Conservation (phyloP, 2,888 invertebrate species). For the Pheosia gnoma region DNA sequence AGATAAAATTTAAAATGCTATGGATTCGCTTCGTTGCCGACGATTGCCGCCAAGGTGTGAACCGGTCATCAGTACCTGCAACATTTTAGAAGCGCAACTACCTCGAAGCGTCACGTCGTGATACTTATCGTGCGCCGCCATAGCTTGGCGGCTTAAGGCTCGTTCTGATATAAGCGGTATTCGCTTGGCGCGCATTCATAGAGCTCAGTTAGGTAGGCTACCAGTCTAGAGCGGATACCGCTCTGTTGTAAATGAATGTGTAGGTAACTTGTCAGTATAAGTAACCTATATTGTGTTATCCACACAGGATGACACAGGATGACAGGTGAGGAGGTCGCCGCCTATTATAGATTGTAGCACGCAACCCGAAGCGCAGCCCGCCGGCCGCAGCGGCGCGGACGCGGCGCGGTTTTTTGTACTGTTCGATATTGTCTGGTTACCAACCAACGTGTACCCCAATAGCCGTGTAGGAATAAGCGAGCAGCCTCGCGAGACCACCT, state of each 20-base stretch:
- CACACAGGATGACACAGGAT: slow-evolving; percentile 2
- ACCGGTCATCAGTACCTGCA: no score
- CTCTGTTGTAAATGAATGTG: slow-evolving; percentile 8
- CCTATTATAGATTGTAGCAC: neutral
- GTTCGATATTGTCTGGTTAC: no score
- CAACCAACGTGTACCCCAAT: no score
- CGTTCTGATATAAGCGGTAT: neutral
- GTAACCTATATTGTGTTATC: neutral
- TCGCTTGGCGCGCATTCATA: neutral
- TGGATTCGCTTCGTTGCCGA: no score
- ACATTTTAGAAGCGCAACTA: no score
- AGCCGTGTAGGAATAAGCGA: no score
- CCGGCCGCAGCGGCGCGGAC: no score
- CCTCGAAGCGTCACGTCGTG: neutral
- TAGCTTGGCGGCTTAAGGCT: neutral
- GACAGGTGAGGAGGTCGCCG: slow-evolving; percentile 1
- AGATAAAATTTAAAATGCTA: no score
- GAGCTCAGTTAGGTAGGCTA: neutral
- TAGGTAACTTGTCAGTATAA: neutral
- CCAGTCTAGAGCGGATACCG: slow-evolving; percentile 1
- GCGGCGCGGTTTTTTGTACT: no score
- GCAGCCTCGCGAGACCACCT: no score
- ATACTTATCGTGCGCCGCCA: neutral
- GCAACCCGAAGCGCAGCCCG: neutral
- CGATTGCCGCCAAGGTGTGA: no score